Conservation (phyloP, 2,113 vertebrate species). For the Myxocyprinus asiaticus region DNA sequence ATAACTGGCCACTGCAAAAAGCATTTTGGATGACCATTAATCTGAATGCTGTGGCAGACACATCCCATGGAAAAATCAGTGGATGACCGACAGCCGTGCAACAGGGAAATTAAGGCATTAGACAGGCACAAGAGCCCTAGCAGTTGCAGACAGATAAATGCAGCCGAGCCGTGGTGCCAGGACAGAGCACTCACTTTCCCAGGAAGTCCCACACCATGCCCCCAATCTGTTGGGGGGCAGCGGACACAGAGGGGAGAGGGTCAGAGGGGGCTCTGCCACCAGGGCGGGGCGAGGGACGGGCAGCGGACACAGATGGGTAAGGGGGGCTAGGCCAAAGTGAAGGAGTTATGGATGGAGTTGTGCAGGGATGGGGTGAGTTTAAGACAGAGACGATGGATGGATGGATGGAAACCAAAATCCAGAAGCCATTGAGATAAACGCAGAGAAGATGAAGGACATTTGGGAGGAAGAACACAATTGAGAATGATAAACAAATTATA, state of each 20-base stretch:
- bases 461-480: too few species aligned
- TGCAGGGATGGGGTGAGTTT: background rate
- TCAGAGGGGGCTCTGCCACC: conserved; percentile 78
- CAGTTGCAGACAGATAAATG: conserved; percentile 40
- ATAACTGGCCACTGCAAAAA: too few species aligned
- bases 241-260: conserved; percentile 74
- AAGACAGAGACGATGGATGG: background rate
- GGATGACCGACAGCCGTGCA: conserved; percentile 5
- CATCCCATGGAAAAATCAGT: conserved; percentile 6
- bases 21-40: too few species aligned
- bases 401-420: conserved; percentile 10
- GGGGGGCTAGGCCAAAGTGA: conserved; percentile 62
- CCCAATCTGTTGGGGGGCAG: conserved; percentile 77
- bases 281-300: conserved; percentile 63
- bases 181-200: conserved; percentile 80
- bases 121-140: conserved; percentile 17
- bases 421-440: conserved; percentile 12
- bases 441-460: background rate
- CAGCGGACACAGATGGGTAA: conserved; percentile 40
- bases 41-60: too few species aligned
- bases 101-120: background rate
- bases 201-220: conserved; percentile 76
- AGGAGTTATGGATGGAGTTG: conserved; percentile 1
- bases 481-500: background rate
- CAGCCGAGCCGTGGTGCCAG: conserved; percentile 72